Base-by-base conservation (phyloP, 2,797 vertebrate genomes). In the Oreonectes daqikongensis region DNA sequence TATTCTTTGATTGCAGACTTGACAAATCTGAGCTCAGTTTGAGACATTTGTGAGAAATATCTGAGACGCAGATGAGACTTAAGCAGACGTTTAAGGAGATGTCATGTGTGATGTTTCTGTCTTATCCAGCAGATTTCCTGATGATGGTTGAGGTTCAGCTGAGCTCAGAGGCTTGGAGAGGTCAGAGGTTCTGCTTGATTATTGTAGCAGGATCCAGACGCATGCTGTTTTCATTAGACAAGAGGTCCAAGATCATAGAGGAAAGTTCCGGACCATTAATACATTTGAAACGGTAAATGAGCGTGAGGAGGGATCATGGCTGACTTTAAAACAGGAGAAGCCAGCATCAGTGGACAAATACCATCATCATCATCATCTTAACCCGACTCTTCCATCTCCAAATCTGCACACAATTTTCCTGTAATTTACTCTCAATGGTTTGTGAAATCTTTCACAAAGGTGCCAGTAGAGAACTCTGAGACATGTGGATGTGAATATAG, bases 261-360 rank as follows among this genome's bases (percentile, higher is more conserved):
- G 91, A 92, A 91, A 90, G 92, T 94, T 94, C 90, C 91, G 90
- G 91, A 89, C 91, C 93, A 94, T 94, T 94, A 93, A 92, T 93
- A 93, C 90, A 91, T 93, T 93, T 93, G 91, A 93, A 93, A 93
- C 88, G 88, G 86, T 86, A 79, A 90, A 92, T 90, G 88, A 91
- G 83, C 82, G 84, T 79, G 68, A 77, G 78, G 77, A 77, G 73
- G 15, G 76, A 77, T 50, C 77, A 77, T 81, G 87, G 89, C 90
- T 88, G 92, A 92, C 93, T 93, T 92, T 92, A 92, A 93, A 94
- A 93, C 88, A 79, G 85, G 91, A 94, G 92, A 93, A 88, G 85
- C 86, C 89, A 90, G 89, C 82, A 86, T 88, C 85, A 78, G 87
- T 86, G 92, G 89, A 90, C 90, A 92, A 93, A 92, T 88, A 87